These are phyloP conservation scores for Scyliorhinus canicula DNA, from an alignment of 2,797 vertebrate species.

Conservation along the genomic window DNA sequence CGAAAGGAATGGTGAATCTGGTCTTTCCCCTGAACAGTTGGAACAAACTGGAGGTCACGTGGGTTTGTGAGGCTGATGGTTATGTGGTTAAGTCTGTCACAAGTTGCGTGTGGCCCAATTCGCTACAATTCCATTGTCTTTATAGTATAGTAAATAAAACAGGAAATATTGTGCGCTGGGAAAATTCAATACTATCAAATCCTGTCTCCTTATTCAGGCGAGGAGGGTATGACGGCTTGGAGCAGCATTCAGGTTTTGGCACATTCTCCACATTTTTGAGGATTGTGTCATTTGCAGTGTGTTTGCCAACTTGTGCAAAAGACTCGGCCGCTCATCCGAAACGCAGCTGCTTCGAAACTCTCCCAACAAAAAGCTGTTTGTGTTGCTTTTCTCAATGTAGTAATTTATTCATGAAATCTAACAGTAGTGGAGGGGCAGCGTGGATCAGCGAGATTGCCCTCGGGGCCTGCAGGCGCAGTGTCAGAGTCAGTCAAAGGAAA, in stretches of 20 bases:
- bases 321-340: not conserved
- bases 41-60: no score
- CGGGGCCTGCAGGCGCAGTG: not conserved
- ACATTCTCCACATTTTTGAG: not conserved
- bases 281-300: not conserved
- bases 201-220: no score
- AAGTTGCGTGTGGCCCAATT: not conserved
- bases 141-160: not conserved
- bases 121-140: not conserved
- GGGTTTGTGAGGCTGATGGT: no score
- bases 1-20: no score
- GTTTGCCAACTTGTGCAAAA: not conserved
- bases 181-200: not conserved
- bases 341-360: not conserved
- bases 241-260: not conserved
- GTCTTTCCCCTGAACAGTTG: not conserved
- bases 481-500: not conserved
- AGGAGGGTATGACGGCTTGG: not conserved
- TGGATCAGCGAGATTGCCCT: not conserved
- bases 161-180: not conserved
- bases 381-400: not conserved
- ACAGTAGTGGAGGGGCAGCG: not conserved
- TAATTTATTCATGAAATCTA: not conserved
- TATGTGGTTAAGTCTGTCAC: not conserved
- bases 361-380: not conserved